Conservation (phyloP, 2,797 vertebrate genomes). For the Valencia hispanica region DNA sequence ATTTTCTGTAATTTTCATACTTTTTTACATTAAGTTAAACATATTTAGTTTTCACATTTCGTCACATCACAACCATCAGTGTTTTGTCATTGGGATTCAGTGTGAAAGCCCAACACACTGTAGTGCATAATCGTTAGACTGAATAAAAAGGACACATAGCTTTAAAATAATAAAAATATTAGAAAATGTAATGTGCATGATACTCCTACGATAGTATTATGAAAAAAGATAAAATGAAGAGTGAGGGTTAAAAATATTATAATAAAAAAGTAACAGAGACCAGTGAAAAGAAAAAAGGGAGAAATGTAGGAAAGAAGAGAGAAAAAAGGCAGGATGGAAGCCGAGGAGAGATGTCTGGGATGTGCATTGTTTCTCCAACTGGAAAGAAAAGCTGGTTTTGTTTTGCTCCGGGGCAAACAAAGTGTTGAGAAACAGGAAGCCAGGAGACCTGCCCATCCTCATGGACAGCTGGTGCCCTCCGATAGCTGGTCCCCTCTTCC, state of each 20-base stretch:
- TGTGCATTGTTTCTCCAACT: slow-evolving; percentile 71
- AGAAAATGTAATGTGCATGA: not conserved
- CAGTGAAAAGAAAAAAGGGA: slow-evolving; percentile 10
- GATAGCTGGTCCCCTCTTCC: slow-evolving; percentile 75
- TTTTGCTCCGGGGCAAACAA: slow-evolving; percentile 60
- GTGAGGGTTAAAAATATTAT: not conserved
- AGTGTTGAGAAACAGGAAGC: slow-evolving; percentile 77
- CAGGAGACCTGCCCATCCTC: slow-evolving; percentile 75
- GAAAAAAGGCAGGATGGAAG: slow-evolving; percentile 23
- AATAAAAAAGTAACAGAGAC: not conserved
- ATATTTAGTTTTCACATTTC: not conserved
- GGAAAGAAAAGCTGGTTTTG: slow-evolving; percentile 72
- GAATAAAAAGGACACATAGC: not conserved
- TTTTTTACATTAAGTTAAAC: not conserved
- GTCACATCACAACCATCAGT: not conserved
- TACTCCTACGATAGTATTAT: not conserved
- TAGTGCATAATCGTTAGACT: not conserved
- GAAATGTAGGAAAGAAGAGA: slow-evolving; percentile 17
- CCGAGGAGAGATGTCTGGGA: slow-evolving; percentile 42
- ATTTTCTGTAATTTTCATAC: not conserved
- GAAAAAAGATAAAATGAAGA: not conserved
- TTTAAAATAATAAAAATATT: not conserved
- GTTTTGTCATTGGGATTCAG: not conserved
- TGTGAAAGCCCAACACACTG: not conserved
- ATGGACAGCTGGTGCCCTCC: slow-evolving; percentile 76